Conservation (phyloP, 2,888 invertebrate species). For the Listrodromus nycthemerus region DNA sequence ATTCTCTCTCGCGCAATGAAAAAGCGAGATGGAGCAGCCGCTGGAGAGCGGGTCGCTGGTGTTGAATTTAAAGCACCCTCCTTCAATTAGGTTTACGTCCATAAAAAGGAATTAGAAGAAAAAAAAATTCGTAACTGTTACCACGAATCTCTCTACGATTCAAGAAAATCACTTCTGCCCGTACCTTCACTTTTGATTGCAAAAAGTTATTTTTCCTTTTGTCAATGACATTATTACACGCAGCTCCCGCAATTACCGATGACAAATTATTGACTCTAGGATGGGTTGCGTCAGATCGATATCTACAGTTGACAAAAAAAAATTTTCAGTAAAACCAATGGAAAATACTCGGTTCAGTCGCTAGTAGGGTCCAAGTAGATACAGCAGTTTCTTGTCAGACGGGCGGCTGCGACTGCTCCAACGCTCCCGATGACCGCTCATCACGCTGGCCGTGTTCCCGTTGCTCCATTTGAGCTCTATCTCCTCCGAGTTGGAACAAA, state of each 20-base stretch:
- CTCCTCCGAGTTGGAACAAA: background rate
- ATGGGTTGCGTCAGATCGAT: background rate
- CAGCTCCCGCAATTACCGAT: background rate
- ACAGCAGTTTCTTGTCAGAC: constrained; percentile 32
- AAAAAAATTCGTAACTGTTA: constrained; percentile 39
- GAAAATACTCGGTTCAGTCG: background rate
- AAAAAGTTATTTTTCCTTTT: constrained; percentile 5
- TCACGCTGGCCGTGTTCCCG: constrained; percentile 30
- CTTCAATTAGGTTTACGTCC: constrained; percentile 79
- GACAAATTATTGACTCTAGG: background rate
- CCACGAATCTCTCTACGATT: constrained; percentile 46
- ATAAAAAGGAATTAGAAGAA: constrained; percentile 70
- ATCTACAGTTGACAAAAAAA: background rate
- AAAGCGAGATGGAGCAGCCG: constrained; percentile 30
- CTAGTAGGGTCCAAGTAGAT: constrained; percentile 27
- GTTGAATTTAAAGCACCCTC: constrained; percentile 61
- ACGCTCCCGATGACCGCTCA: background rate
- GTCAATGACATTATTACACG: background rate
- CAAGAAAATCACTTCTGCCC: constrained; percentile 32
- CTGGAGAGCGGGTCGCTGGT: constrained; percentile 27
- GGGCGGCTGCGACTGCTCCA: background rate
- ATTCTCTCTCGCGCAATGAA: background rate
- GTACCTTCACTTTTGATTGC: constrained; percentile 4
- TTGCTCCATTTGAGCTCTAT: constrained; percentile 33
- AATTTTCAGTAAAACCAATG: background rate